A percentile compares a stretch with the other conserved stretches of the same genome.
Evolutionary conservation across 2,113 vertebrate species (phyloP).

Genomic region (Turnix velox): DNA sequence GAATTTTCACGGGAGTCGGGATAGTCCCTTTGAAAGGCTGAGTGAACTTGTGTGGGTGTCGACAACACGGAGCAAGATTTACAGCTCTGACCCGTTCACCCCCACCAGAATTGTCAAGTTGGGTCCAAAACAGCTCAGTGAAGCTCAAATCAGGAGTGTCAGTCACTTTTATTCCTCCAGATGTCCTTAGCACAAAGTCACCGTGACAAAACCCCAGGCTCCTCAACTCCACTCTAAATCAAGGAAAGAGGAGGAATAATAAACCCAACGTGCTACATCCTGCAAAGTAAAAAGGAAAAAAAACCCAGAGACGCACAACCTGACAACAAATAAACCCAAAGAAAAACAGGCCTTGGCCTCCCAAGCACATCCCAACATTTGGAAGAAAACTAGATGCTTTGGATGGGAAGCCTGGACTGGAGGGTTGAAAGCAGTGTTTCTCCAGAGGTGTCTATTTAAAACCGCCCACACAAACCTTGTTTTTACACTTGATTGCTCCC

Average conservation of each 20-base stretch:
- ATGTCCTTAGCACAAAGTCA: conserved; percentile 62
- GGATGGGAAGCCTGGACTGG: neutral
- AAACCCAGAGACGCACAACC: neutral
- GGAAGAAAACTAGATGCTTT: neutral
- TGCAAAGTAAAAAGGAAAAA: neutral
- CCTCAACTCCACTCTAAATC: conserved; percentile 36
- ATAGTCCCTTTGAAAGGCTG: conserved; percentile 58
- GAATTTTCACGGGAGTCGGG: conserved; percentile 54
- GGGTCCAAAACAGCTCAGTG: conserved; percentile 41
- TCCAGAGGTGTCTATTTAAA: conserved; percentile 36
- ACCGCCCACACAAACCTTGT: conserved; percentile 35
- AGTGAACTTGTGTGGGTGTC: conserved; percentile 60
- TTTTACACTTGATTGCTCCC: conserved; percentile 14
- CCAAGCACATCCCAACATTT: neutral
- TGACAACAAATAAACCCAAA: conserved; percentile 35
- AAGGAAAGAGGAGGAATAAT: neutral
- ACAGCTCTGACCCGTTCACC: conserved; percentile 59
- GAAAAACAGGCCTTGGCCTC: neutral
- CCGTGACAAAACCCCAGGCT: conserved; percentile 36
- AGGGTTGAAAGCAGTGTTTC: neutral
- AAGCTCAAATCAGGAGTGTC: conserved; percentile 39
- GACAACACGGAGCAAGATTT: conserved; percentile 42
- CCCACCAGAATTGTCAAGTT: conserved; percentile 49
- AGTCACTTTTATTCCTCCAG: conserved; percentile 59
- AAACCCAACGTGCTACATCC: neutral